These are phyloP conservation scores for Ptiloglossa arizonensis DNA, from an alignment of 1,140 invertebrate species.

Conservation along the genomic window DNA sequence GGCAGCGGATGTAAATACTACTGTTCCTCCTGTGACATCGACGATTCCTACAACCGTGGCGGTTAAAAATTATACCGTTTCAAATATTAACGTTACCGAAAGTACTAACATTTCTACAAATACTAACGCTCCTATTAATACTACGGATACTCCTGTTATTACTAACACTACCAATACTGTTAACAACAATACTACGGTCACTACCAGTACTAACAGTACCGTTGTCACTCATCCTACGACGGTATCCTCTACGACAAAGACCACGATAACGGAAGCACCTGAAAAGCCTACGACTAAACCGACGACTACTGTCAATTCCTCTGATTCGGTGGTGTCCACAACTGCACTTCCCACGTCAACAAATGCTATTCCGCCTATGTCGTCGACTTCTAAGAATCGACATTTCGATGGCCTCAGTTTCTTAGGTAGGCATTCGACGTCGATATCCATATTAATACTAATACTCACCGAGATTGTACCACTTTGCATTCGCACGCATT, in stretches of 20 bases:
- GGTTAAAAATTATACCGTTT: neutral
- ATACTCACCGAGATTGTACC: neutral
- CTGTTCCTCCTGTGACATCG: slow-evolving; percentile 7
- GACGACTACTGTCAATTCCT: no score
- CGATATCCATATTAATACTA: neutral
- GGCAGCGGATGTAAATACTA: neutral
- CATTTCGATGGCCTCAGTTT: slow-evolving; percentile 78
- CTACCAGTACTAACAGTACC: neutral
- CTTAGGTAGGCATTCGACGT: slow-evolving; percentile 69
- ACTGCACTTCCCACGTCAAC: slow-evolving; percentile 51
- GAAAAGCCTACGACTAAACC: neutral
- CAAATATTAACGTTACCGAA: neutral
- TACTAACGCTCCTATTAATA: neutral
- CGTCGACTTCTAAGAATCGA: slow-evolving; percentile 52
- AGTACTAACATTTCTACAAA: neutral
- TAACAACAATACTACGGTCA: neutral
- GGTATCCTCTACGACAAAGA: slow-evolving; percentile 3
- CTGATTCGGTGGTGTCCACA: no score
- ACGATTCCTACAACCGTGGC: neutral
- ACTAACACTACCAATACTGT: neutral
- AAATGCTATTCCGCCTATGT: slow-evolving; percentile 50
- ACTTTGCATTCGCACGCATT: neutral
- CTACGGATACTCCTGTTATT: slow-evolving; percentile 15
- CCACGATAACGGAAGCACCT: neutral
- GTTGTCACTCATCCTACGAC: neutral